These are phyloP conservation scores for Patella depressa DNA, from an alignment of 2,888 invertebrate species.

Conservation along the genomic window DNA sequence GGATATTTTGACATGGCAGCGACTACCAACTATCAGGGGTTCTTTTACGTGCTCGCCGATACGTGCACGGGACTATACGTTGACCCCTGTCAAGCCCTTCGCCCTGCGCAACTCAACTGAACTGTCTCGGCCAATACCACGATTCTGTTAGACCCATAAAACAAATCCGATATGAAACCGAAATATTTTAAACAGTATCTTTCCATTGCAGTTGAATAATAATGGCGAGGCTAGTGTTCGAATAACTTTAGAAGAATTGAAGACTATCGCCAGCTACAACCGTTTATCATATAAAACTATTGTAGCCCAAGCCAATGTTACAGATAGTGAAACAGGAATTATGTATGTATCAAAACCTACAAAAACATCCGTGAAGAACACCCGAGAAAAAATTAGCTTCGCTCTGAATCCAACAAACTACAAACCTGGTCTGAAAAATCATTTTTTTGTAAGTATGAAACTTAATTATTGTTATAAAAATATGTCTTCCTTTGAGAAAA, in stretches of 20 bases:
- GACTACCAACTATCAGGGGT: too few species aligned
- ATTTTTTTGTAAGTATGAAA: not conserved
- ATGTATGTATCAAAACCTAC: not conserved
- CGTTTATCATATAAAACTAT: not conserved
- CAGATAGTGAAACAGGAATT: not conserved
- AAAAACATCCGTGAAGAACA: not conserved
- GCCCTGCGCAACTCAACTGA: too few species aligned
- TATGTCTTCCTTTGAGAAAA: too few species aligned
- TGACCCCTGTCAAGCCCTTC: too few species aligned
- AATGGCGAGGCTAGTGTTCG: not conserved
- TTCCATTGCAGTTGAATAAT: not conserved
- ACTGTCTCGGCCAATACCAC: too few species aligned
- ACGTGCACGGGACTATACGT: too few species aligned
- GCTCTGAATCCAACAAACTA: slow-evolving; percentile 7
- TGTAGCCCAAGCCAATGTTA: not conserved
- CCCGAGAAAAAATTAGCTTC: not conserved
- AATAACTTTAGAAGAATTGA: not conserved
- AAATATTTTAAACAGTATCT: too few species aligned
- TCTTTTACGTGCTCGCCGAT: too few species aligned
- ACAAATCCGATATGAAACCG: too few species aligned
- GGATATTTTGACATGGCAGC: too few species aligned
- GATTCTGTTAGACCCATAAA: too few species aligned
- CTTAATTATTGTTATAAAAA: too few species aligned
- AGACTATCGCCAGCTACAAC: not conserved
- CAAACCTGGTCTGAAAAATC: not conserved